Base-by-base conservation (phyloP, 2,113 vertebrate species). In the Forbesichthys agassizii region DNA sequence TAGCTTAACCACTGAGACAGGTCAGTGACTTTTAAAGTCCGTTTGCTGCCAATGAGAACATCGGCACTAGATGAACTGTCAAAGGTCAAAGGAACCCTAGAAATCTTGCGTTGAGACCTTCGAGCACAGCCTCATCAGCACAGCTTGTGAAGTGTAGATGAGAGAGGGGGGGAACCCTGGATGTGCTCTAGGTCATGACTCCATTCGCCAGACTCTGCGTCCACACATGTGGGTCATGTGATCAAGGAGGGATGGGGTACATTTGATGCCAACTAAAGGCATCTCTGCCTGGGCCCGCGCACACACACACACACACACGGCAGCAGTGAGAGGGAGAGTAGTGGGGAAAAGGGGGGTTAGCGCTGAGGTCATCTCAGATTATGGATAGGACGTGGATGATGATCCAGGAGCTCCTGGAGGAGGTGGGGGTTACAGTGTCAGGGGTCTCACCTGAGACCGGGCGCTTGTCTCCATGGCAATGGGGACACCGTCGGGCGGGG, bases 181-280 rank as follows among this genome's bases (percentile, higher is more conserved):
- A 81, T 64, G 66, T 62, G 74, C 69, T 61, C 63, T 51, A 82
- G 66, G 77, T 78, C 74, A 83, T 27, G 62, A 79, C 74, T 72
- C 18, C 63, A 10, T 48, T 55, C 13, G 61, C 56, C 65, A 58
- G 62, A 57, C 33, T 76, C 69, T 61, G 59, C 11, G 64, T 68
- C 82, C 69, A 87, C 82, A 76, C 69, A 64, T 66, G 51, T 33
- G 61, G 83, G 81, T 71, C 66, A 54, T 55, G 64, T 52, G 75
- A 84, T 81, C 27, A 82, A 78, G 36, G 60, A 78, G 83, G 82
- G 88, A 85, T 87, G 66, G 74, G 81, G 66, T 64, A 77, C 66
- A 78, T 88, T 87, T 85, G 88, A 89, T 80, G 79, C 78, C 66
- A 66, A 81, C 84, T 80, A 83, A 80, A 64, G 63, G 71, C 59